A percentile compares a stretch with the other conserved stretches of the same genome.
phyloP scores from a whole-genome alignment of 2,113 vertebrate species.

The Romanogobio albipinnatus region DNA sequence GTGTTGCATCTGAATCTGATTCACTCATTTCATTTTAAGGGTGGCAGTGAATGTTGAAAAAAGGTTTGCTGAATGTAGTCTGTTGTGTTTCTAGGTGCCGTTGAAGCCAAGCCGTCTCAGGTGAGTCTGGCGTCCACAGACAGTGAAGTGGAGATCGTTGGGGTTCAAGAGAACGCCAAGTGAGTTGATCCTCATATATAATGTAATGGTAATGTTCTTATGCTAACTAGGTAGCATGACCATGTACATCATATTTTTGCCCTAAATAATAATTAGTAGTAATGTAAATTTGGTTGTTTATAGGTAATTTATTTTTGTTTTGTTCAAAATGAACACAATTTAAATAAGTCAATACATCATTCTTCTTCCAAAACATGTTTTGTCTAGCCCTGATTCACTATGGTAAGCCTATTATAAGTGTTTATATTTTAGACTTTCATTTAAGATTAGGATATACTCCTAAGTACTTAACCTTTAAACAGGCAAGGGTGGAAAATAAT shows the following conservation, averaged over 20 bases:
- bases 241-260: background rate
- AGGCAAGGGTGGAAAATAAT: no score
- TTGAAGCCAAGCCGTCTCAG: constrained; percentile 83
- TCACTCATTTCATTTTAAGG: background rate
- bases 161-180: constrained; percentile 93
- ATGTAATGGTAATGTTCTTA: background rate
- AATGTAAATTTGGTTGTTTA: background rate
- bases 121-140: constrained; percentile 90
- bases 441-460: no score
- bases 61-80: background rate
- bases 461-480: no score
- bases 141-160: constrained; percentile 96
- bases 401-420: no score
- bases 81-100: constrained; percentile 77
- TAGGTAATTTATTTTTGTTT: no score
- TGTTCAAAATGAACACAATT: no score
- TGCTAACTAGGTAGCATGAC: background rate
- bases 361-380: no score
- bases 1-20: background rate
- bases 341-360: no score
- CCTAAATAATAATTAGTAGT: background rate
- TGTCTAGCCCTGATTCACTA: no score
- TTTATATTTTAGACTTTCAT: no score
- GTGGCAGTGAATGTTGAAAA: background rate
- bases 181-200: constrained; percentile 53